These are phyloP conservation scores for Cinclus cinclus DNA, from an alignment of 2,113 vertebrate species.

Conservation along the genomic window DNA sequence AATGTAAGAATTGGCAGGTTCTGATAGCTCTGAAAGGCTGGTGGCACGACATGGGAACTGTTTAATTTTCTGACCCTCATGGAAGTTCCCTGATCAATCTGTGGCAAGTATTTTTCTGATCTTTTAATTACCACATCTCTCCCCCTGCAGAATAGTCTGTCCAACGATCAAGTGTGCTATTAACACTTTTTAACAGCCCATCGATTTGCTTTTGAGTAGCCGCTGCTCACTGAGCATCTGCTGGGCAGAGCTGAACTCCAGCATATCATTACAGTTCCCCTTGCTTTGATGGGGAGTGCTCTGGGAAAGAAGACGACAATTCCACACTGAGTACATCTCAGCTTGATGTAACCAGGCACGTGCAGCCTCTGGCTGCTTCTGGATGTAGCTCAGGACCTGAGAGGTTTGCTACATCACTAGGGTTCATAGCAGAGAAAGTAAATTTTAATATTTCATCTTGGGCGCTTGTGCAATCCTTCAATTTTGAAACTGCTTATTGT, in stretches of 20 bases:
- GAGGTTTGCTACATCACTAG: not conserved
- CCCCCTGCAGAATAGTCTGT: not conserved
- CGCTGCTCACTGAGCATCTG: not conserved
- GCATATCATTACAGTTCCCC: not conserved
- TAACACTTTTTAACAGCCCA: not conserved
- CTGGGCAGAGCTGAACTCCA: not conserved
- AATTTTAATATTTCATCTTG: not conserved
- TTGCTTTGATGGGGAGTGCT: fast-evolving
- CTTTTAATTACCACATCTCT: not conserved
- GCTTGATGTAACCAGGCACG: fast-evolving
- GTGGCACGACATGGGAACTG: not conserved
- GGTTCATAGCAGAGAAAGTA: not conserved
- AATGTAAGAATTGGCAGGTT: not conserved
- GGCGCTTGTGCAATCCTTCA: fast-evolving
- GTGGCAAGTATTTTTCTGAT: not conserved
- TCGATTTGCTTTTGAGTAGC: not conserved
- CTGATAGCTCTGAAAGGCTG: not conserved
- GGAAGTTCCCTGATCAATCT: not conserved
- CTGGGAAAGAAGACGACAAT: not conserved
- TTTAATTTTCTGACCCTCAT: not conserved
- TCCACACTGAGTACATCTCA: not conserved
- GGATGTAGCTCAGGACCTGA: not conserved
- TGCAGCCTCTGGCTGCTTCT: not conserved
- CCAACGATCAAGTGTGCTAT: not conserved
- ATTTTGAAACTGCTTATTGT: not conserved